Conservation (phyloP, 2,888 invertebrate genomes). For the Epiblema foenella region DNA sequence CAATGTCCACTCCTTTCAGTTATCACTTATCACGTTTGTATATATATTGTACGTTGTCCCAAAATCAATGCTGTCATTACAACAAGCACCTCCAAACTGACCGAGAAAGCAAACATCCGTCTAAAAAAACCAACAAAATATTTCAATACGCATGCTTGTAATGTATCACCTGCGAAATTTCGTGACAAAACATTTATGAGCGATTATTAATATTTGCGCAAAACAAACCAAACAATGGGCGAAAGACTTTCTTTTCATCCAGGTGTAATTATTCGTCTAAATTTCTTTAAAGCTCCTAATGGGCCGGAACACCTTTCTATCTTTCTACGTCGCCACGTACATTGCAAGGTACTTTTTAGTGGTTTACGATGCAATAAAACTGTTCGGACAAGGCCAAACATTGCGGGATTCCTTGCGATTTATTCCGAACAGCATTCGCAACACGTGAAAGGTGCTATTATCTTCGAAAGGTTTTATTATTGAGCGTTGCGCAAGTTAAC, state of each 20-base stretch:
- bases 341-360: slow-evolving; percentile 78
- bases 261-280: slow-evolving; percentile 75
- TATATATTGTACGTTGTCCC: neutral
- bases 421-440: slow-evolving; percentile 52
- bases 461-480: slow-evolving; percentile 47
- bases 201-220: slow-evolving; percentile 70
- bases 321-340: slow-evolving; percentile 52
- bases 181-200: slow-evolving; percentile 63
- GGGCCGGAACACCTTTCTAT: slow-evolving; percentile 70
- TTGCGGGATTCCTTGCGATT: slow-evolving; percentile 73
- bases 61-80: slow-evolving; percentile 1
- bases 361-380: slow-evolving; percentile 81
- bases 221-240: slow-evolving; percentile 62
- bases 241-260: slow-evolving; percentile 80
- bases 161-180: slow-evolving; percentile 67
- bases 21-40: neutral
- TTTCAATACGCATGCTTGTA: slow-evolving; percentile 42
- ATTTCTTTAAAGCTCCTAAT: slow-evolving; percentile 73
- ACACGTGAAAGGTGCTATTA: slow-evolving; percentile 54
- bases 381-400: slow-evolving; percentile 78
- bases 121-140: slow-evolving; percentile 10
- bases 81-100: slow-evolving; percentile 28
- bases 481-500: slow-evolving; percentile 64
- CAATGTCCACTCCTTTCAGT: neutral
- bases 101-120: neutral